Conservation (phyloP, 2,888 invertebrate species). For the Dioctria linearis region DNA sequence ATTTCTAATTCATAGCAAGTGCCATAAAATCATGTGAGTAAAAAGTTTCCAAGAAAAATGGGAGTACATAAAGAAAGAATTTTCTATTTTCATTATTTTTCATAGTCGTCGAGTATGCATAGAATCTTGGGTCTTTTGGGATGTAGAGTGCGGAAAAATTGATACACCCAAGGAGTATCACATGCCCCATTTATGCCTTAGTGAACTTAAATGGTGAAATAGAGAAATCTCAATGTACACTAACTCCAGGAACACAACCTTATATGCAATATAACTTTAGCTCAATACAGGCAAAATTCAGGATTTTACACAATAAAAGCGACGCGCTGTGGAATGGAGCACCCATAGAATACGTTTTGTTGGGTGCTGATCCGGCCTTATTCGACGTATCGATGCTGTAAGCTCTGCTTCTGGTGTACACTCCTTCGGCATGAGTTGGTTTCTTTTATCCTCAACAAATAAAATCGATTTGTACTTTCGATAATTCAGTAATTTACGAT, state of each 20-base stretch:
- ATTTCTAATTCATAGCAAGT: conserved; percentile 44
- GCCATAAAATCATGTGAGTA: conserved; percentile 37
- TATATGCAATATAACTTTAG: not conserved
- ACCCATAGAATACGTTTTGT: conserved; percentile 13
- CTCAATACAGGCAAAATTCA: not conserved
- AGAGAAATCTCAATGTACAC: conserved; percentile 34
- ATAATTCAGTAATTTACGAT: conserved; percentile 55
- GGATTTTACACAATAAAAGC: not conserved
- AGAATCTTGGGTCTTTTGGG: conserved; percentile 24
- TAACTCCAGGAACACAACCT: not conserved
- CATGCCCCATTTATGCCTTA: conserved; percentile 55
- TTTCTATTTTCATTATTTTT: conserved; percentile 55
- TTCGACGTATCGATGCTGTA: conserved; percentile 1
- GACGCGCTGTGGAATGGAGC: not conserved
- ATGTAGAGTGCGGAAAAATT: conserved; percentile 47
- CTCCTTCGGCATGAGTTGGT: conserved; percentile 25
- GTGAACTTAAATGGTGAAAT: conserved; percentile 50
- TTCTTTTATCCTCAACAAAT: conserved; percentile 49
- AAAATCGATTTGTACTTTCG: conserved; percentile 55
- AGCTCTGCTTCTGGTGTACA: not conserved
- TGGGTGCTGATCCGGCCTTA: conserved; percentile 31
- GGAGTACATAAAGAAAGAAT: conserved; percentile 52
- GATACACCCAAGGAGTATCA: conserved; percentile 46
- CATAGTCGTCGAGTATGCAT: conserved; percentile 47
- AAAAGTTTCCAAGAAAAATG: conserved; percentile 32